Evolutionary conservation across 2,797 vertebrate species (phyloP).

Genomic region (Typhlichthys subterraneus): DNA sequence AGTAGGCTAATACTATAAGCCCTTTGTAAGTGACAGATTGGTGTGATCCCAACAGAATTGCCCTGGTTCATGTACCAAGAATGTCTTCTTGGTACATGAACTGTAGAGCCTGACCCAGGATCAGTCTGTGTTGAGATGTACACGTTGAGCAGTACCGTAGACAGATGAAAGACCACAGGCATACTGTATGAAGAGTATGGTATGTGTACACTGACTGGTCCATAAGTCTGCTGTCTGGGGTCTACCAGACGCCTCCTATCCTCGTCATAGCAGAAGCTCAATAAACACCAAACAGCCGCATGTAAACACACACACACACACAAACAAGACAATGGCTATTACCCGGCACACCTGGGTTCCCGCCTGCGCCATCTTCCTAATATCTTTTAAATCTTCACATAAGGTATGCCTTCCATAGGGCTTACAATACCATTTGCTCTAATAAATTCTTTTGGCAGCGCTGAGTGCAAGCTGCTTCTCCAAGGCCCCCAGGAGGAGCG

Average conservation of each 20-base stretch:
- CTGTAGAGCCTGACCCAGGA: not conserved
- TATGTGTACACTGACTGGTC: conserved; percentile 40
- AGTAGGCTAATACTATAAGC: too few relatives aligned
- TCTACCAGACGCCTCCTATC: conserved; percentile 53
- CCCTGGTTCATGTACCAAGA: not conserved
- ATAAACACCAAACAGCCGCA: conserved; percentile 55
- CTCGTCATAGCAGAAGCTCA: conserved; percentile 68
- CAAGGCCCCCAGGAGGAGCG: conserved; percentile 68
- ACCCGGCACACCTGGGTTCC: conserved; percentile 84
- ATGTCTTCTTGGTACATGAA: too few relatives aligned
- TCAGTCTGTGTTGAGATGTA: conserved; percentile 2
- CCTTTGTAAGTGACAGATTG: not conserved
- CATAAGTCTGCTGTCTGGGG: conserved; percentile 53
- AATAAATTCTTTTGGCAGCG: conserved; percentile 88
- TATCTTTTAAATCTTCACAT: conserved; percentile 88
- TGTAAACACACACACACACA: conserved; percentile 32
- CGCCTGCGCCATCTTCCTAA: conserved; percentile 81
- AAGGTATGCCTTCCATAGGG: conserved; percentile 88
- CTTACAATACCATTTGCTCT: conserved; percentile 87
- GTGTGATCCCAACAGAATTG: conserved; percentile 7
- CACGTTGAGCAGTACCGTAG: conserved; percentile 4
- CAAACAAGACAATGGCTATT: conserved; percentile 80
- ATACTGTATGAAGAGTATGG: conserved; percentile 18
- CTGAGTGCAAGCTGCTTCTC: conserved; percentile 82
- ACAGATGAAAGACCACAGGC: conserved; percentile 33